phyloP scores from a whole-genome alignment of 2,797 vertebrate genomes.

The Vireo griseus region DNA sequence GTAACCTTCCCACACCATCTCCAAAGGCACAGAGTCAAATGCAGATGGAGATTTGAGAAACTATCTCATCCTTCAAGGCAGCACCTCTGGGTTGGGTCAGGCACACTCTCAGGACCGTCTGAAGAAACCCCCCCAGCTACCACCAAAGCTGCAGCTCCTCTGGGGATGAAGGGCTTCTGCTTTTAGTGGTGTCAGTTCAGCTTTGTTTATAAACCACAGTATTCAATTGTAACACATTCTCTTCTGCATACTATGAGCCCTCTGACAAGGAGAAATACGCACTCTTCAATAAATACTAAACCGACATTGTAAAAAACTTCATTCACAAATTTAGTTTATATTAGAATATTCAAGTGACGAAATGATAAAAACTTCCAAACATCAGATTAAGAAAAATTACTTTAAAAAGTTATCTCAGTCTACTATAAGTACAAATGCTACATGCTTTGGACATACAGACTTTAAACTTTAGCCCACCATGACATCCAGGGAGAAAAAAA shows the following conservation, averaged over 20 bases:
- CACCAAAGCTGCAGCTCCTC: neutral
- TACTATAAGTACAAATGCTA: neutral
- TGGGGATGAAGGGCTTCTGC: neutral
- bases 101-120: neutral
- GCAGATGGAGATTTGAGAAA: neutral
- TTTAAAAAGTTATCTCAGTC: neutral
- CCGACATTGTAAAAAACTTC: neutral
- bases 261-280: neutral
- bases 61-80: neutral
- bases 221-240: neutral
- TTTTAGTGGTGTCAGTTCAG: neutral
- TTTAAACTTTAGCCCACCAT: neutral
- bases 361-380: conserved; percentile 17
- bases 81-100: neutral
- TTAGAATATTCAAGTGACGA: conserved; percentile 18
- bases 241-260: neutral
- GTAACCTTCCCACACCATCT: neutral
- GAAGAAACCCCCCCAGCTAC: neutral
- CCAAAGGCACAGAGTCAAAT: neutral
- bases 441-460: conserved; percentile 28
- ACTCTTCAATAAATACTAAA: neutral
- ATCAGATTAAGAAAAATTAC: neutral
- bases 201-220: neutral
- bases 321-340: conserved; percentile 4
- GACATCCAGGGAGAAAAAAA: neutral